phyloP scores from a whole-genome alignment of 2,797 vertebrate species.

The Heterohyrax brucei region DNA sequence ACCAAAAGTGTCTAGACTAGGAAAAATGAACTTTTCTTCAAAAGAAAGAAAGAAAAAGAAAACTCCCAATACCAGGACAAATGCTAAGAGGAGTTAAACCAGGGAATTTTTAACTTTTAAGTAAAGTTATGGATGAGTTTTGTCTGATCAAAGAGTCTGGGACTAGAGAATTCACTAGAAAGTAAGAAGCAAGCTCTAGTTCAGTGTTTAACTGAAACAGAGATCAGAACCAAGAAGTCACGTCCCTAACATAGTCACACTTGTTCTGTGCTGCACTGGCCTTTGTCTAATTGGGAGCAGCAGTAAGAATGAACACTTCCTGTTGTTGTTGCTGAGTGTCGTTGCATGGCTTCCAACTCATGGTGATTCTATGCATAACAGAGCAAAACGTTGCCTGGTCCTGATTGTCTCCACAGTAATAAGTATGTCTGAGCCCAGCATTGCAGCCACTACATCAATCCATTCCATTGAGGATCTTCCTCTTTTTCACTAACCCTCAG shows the following conservation, averaged over 20 bases:
- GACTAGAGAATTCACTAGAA: neutral
- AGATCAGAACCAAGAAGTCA: neutral
- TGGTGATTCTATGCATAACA: too few relatives aligned
- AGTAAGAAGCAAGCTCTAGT: conserved; percentile 20
- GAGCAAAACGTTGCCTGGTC: too few relatives aligned
- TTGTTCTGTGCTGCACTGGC: neutral
- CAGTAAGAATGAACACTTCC: neutral
- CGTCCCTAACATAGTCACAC: neutral
- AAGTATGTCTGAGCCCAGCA: too few relatives aligned
- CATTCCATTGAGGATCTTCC: too few relatives aligned
- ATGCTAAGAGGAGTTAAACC: neutral
- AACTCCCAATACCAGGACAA: neutral
- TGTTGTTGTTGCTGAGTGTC: neutral
- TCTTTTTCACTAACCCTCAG: too few relatives aligned
- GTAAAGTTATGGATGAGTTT: neutral
- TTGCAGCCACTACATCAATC: too few relatives aligned
- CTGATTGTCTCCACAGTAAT: too few relatives aligned
- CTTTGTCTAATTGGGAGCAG: neutral
- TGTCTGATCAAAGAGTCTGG: neutral
- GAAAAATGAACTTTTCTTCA: neutral
- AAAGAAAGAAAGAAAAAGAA: conserved; percentile 12
- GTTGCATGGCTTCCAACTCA: too few relatives aligned
- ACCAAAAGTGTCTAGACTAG: neutral
- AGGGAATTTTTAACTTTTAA: conserved; percentile 4
- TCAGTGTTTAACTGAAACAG: neutral